Evolutionary conservation across 2,888 invertebrate species (phyloP).

Genomic region (Eulithis prunata): DNA sequence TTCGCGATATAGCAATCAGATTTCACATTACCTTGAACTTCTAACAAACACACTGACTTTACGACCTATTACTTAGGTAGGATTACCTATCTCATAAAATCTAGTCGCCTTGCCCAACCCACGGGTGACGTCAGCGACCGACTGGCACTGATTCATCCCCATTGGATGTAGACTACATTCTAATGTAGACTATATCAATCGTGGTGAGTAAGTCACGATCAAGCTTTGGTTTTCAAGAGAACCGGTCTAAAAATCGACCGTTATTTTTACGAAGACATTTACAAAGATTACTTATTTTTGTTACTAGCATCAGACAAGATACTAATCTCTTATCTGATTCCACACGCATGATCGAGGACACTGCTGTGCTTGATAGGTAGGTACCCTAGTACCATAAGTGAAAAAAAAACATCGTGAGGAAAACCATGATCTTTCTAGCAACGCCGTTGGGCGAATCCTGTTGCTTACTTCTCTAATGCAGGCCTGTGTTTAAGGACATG

Average conservation of each 20-base stretch:
- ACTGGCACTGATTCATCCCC: constrained; percentile 26
- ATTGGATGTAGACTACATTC: constrained; percentile 13
- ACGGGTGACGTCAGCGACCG: constrained; percentile 18
- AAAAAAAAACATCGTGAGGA: too few species aligned
- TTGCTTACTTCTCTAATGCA: too few species aligned
- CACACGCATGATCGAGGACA: too few species aligned
- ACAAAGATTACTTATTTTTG: too few species aligned
- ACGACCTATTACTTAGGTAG: neutral
- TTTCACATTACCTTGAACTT: neutral
- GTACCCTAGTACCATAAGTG: too few species aligned
- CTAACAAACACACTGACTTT: constrained; percentile 13
- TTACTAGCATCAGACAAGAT: too few species aligned
- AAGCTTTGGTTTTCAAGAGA: neutral
- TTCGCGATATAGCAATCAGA: neutral
- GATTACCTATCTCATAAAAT: constrained; percentile 10
- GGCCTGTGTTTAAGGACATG: too few species aligned
- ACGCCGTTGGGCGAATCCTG: too few species aligned
- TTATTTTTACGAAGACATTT: neutral
- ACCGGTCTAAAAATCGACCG: neutral
- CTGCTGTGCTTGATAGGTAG: too few species aligned
- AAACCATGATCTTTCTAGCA: too few species aligned
- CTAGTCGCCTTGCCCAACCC: constrained; percentile 10
- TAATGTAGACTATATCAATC: constrained; percentile 20
- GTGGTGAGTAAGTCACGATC: constrained; percentile 26
- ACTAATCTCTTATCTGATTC: too few species aligned